phyloP scores from a whole-genome alignment of 2,797 vertebrate genomes.

The Macropus fuliginosus region DNA sequence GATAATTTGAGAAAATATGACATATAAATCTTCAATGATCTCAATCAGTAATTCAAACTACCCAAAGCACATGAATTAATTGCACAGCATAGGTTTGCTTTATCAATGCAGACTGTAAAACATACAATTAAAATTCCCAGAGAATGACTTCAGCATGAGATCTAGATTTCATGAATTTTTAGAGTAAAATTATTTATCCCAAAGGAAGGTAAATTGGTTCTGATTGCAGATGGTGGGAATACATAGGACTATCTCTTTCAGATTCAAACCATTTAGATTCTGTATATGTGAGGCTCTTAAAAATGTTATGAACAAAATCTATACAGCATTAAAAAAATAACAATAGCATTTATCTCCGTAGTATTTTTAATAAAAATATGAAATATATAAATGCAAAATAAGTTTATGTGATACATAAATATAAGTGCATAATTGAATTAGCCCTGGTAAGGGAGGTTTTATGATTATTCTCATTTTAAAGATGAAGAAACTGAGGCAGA shows the following conservation, averaged over 20 bases:
- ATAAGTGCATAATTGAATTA: not conserved
- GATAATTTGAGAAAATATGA: not conserved
- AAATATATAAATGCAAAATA: not conserved
- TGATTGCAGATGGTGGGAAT: slow-evolving; percentile 12
- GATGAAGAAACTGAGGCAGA: not conserved
- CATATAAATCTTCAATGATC: not conserved
- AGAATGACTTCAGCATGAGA: not conserved
- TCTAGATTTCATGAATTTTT: slow-evolving; percentile 26
- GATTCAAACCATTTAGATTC: not conserved
- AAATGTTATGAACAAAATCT: not conserved
- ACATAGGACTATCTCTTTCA: not conserved
- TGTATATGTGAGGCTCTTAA: not conserved
- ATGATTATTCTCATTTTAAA: not conserved
- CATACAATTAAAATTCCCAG: not conserved
- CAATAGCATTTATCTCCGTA: not conserved
- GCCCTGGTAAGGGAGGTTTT: not conserved
- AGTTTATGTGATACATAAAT: not conserved
- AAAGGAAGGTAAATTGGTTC: not conserved
- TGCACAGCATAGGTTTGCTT: not conserved
- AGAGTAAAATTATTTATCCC: slow-evolving; percentile 34
- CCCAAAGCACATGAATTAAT: not conserved
- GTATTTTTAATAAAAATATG: not conserved
- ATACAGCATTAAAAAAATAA: not conserved
- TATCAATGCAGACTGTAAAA: slow-evolving; percentile 1
- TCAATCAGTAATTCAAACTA: not conserved